A percentile compares a stretch with the other conserved stretches of the same genome.
Evolutionary conservation across 2,797 vertebrate species (phyloP).

Genomic region (Cyclura pinguis): DNA sequence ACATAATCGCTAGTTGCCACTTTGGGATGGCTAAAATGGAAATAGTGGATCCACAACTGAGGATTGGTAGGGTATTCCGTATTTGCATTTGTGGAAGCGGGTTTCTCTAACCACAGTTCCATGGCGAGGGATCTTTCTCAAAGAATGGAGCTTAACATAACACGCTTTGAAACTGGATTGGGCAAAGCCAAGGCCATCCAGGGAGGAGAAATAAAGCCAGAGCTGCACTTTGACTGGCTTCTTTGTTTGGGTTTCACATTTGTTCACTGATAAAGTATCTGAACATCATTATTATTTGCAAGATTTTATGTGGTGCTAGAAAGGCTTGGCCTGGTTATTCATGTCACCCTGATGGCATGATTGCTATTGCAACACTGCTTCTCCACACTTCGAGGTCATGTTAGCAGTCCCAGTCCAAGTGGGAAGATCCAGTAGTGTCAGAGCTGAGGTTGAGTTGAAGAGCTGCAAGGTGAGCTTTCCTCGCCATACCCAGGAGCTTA

Average conservation of each 20-base stretch:
- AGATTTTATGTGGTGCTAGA: too few relatives aligned
- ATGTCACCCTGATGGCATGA: neutral
- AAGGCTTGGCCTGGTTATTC: neutral
- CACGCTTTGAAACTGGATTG: neutral
- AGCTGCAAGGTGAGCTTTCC: too few relatives aligned
- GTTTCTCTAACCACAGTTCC: neutral
- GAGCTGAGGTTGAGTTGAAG: neutral
- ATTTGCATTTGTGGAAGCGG: neutral
- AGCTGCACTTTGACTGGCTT: neutral
- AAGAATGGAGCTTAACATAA: neutral
- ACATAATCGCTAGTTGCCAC: neutral
- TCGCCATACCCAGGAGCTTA: neutral
- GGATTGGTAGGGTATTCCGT: neutral
- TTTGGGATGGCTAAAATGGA: neutral
- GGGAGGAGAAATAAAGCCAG: neutral
- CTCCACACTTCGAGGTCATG: neutral
- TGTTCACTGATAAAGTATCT: too few relatives aligned
- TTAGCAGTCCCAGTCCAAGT: neutral
- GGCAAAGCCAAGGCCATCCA: neutral
- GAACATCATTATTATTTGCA: neutral
- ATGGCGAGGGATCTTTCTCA: neutral
- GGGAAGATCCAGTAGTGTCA: neutral
- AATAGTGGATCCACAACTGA: neutral
- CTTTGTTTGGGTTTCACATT: neutral
- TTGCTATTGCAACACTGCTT: neutral